phyloP scores from a whole-genome alignment of 2,797 vertebrate species.

The Hapalemur alaotrensis region DNA sequence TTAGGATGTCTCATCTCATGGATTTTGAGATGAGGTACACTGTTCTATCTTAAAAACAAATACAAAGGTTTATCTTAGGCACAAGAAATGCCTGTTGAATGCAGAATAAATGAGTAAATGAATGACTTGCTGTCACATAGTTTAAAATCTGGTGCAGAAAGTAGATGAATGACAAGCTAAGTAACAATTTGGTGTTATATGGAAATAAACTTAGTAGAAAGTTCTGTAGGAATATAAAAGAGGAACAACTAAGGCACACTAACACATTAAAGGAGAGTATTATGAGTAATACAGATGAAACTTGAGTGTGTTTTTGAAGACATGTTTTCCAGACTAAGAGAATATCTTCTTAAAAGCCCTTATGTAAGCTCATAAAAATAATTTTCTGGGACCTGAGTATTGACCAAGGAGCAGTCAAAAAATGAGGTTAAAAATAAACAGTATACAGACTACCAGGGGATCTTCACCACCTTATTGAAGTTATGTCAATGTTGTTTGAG shows the following conservation, averaged over 20 bases:
- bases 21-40: not conserved
- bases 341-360: not conserved
- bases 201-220: not conserved
- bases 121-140: not conserved
- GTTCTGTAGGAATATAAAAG: not conserved
- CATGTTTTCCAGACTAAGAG: not conserved
- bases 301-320: not conserved
- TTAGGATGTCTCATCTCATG: not conserved
- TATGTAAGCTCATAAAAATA: not conserved
- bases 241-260: accelerated
- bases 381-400: not conserved
- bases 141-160: not conserved
- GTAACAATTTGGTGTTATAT: accelerated
- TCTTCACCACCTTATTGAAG: not conserved
- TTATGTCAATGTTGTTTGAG: not conserved
- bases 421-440: not conserved
- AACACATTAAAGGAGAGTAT: not conserved
- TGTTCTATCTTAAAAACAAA: not conserved
- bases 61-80: not conserved
- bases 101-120: not conserved
- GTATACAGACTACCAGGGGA: not conserved
- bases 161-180: not conserved
- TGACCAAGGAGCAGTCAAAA: not conserved
- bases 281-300: not conserved
- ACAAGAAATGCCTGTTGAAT: not conserved